Evolutionary conservation across 2,113 vertebrate species (phyloP), one percentile per base, ranked within the genome.

Genomic region (Grammomys dolichurus): DNA sequence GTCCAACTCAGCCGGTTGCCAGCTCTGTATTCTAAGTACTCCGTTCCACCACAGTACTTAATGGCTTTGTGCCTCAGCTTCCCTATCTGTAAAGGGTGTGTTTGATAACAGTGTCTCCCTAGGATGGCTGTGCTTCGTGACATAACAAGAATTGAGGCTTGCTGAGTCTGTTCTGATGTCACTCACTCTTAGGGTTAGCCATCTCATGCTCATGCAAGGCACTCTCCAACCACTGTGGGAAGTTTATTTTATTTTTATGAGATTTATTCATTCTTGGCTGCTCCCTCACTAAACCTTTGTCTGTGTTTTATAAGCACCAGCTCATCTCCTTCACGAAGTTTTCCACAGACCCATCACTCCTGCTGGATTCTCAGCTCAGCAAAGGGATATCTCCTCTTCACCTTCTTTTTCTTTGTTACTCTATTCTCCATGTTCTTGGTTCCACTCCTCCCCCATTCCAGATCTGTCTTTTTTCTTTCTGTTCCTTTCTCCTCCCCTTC

Each of bases 191-290:
- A 31, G 10, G 12, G 31, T 93, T 77, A 87, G 46, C 69, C 87
- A 11, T 88, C 96, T 90, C 11, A 0, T 54, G 67, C 65, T 56
- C 77, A 26, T 28, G 89, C 84, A 56, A 89, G 67, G 65, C 33
- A 43, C 56, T 51, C 51, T 77, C 8, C 36, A 72, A 65, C 88
- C 46, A 33, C 54, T 89, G 90, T 48, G 69, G 65, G 86, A 80
- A 76, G 87, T 89, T 77, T 82, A 31, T 97, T 88, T 96, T 82
- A 67, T 84, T 96, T 97, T 95, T 94, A 86, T 97, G 91, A 95
- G 85, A 85, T 69, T 88, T 90, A 90, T 28, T 91, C 91, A 43
- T 77, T 54, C 87, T 77, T 76, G 54, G 65, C 87, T 88, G 69
- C 92, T 91, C 63, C 43, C 31, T 80, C 26, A 31, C n/a, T 40